phyloP scores from a whole-genome alignment of 2,888 invertebrate species.

The Congeria kusceri region DNA sequence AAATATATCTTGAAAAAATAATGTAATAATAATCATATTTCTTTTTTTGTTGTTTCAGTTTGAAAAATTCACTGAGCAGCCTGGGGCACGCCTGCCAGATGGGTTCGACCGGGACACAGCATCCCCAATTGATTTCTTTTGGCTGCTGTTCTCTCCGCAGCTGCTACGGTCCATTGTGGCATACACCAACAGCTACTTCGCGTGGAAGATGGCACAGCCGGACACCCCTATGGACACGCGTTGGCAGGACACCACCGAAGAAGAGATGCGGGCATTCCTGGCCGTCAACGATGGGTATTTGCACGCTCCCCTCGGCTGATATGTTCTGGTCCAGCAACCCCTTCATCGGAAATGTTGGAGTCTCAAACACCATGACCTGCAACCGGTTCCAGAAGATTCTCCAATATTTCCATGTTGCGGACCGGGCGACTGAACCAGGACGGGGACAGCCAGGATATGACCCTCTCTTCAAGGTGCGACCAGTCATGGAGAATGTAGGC shows the following conservation, averaged over 20 bases:
- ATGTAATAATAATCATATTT: no score
- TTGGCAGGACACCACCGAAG: neutral
- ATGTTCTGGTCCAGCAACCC: constrained; percentile 50
- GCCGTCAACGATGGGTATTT: constrained; percentile 48
- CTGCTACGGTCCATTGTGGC: no score
- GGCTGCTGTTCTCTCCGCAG: no score
- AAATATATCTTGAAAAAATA: no score
- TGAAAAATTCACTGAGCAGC: no score
- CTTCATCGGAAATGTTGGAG: constrained; percentile 19
- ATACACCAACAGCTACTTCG: no score
- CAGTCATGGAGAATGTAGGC: neutral
- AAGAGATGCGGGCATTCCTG: constrained; percentile 43
- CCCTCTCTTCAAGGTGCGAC: constrained; percentile 7
- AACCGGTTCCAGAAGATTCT: constrained; percentile 38
- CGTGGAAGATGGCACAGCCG: no score
- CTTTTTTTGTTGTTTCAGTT: no score
- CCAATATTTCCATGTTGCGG: constrained; percentile 40
- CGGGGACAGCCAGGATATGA: constrained; percentile 7
- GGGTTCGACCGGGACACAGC: no score
- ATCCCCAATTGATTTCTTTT: no score
- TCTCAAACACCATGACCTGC: constrained; percentile 26
- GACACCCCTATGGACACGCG: no score
- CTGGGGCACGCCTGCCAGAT: no score
- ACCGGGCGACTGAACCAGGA: constrained; percentile 17
- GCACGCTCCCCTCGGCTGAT: constrained; percentile 16